Evolutionary conservation across 35 echinoderm and acorn worm genomes (phyloP), one percentile per base, ranked within the genome.

Genomic region (Ptychodera flava): DNA sequence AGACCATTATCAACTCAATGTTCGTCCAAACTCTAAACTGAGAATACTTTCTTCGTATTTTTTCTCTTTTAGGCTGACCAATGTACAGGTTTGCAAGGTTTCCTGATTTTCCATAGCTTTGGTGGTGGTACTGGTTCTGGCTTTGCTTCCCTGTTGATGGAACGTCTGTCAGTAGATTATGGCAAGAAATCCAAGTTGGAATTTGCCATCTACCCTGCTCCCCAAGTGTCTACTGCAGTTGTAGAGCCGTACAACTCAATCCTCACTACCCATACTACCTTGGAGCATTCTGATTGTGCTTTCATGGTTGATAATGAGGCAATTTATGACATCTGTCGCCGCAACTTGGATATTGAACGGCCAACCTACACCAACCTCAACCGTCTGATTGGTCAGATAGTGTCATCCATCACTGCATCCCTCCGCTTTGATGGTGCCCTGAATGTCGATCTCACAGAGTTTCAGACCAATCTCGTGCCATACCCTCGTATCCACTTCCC

Each of bases 241-340:
- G 94, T 96, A n/a, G 94, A 96, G 78, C 94, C 94, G 28, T 92
- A 96, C 94, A 97, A 97, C 91, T 93, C 94, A 1, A 97, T 97
- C 77, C 88, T 97, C 0, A 97, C 94, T 0, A 97, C 94, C 27
- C 93, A 95, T 78, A 95, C 93, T 16, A 95, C 93, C 31, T 78
- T 95, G 29, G 93, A 95, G 90, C 94, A 97, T 35, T 97, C 94
- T 31, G 94, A 97, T 81, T 97, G 94, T 84, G 94, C 94, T 28
- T 97, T 92, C 88, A 92, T 95, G 93, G 93, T 95, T 34, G 93
- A 95, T 78, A 95, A 95, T 34, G 93, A 95, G 77, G 93, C 93
- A 75, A 95, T 95, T 80, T 95, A 95, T 85, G 93, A 95, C 38
- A 95, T 95, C 38, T 95, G 93, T 36, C 87, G 93, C n/a, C 93